These are phyloP conservation scores for Halcyon badia DNA, from an alignment of 2,797 vertebrate species.

Conservation along the genomic window DNA sequence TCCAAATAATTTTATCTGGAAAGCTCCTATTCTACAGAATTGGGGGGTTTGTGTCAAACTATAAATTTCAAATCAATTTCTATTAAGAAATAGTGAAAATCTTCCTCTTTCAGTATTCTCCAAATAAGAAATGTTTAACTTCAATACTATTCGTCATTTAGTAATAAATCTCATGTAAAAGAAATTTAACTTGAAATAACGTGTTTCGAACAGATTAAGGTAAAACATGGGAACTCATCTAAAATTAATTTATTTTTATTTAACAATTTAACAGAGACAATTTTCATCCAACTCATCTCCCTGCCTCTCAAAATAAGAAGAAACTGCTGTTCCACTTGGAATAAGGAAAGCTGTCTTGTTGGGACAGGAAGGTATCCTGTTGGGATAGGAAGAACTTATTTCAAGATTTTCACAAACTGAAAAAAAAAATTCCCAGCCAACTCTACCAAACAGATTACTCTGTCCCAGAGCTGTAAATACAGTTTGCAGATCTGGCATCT, in stretches of 20 bases:
- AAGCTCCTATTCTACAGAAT: background rate
- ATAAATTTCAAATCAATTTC: background rate
- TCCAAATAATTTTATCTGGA: background rate
- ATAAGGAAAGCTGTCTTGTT: background rate
- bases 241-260: background rate
- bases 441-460: background rate
- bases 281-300: background rate
- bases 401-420: background rate
- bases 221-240: background rate
- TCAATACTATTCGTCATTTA: background rate
- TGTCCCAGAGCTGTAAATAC: background rate
- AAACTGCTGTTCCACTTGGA: background rate
- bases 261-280: background rate
- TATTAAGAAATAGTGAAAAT: background rate
- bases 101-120: background rate
- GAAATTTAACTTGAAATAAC: background rate
- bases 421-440: background rate
- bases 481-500: conserved; percentile 35
- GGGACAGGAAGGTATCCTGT: background rate
- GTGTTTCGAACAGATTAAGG: background rate
- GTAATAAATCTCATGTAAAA: background rate
- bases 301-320: background rate
- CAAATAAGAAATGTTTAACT: background rate
- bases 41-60: background rate
- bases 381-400: background rate